phyloP scores from a whole-genome alignment of 2,797 vertebrate species.

The Sebastes goodei region DNA sequence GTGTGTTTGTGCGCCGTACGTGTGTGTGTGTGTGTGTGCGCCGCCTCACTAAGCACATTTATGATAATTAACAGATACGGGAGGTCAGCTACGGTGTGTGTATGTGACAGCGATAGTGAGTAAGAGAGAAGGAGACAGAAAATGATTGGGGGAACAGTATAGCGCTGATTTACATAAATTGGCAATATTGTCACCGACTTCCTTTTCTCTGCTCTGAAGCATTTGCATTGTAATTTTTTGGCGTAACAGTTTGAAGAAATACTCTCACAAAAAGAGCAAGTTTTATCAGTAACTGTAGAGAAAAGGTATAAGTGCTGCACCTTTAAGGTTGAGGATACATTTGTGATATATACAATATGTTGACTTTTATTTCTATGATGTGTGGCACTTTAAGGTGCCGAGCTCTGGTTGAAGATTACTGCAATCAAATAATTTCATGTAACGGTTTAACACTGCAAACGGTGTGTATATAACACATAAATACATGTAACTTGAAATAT shows the following conservation, averaged over 20 bases:
- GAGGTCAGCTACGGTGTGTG: conserved; percentile 49
- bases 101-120: conserved; percentile 30
- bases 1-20: conserved; percentile 37
- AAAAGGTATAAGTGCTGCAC: neutral
- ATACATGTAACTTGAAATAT: neutral
- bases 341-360: neutral
- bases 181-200: conserved; percentile 31
- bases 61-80: conserved; percentile 78
- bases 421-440: neutral
- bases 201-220: conserved; percentile 8
- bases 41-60: conserved; percentile 68
- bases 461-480: neutral
- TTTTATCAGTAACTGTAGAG: neutral
- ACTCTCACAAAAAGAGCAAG: neutral
- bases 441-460: neutral
- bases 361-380: neutral
- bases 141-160: conserved; percentile 29
- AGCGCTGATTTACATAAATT: conserved; percentile 50
- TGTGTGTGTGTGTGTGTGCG: neutral
- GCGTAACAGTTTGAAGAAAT: neutral
- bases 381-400: neutral
- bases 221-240: conserved; percentile 6
- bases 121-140: conserved; percentile 32
- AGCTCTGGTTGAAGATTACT: neutral
- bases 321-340: neutral